Conservation (phyloP, 1,140 invertebrate species). For the Diachasmimorpha longicaudata region DNA sequence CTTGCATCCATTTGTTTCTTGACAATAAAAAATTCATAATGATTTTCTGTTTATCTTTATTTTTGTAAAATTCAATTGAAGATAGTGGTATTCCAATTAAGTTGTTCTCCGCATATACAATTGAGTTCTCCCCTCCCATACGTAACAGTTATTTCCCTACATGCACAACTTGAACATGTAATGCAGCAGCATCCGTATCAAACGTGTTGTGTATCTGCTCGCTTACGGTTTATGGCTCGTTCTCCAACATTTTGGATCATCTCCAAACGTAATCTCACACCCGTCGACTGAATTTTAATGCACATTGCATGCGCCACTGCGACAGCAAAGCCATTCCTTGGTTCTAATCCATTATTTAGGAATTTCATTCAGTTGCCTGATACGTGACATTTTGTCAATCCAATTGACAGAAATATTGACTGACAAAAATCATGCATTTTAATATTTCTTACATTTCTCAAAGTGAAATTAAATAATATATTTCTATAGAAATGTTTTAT, state of each 20-base stretch:
- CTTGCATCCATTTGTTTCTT: background rate
- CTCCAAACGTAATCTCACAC: slow-evolving; percentile 12
- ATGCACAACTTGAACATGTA: background rate
- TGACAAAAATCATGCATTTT: too few relatives aligned
- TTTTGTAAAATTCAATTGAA: background rate
- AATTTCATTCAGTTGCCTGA: background rate
- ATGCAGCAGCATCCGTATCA: background rate
- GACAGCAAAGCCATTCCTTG: background rate
- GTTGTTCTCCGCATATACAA: too few relatives aligned
- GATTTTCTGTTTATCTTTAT: too few relatives aligned
- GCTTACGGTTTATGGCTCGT: background rate
- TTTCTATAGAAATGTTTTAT: too few relatives aligned
- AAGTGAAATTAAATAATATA: too few relatives aligned
- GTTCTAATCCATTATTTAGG: background rate
- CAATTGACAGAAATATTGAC: too few relatives aligned
- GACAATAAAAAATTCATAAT: too few relatives aligned
- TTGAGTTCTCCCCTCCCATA: too few relatives aligned
- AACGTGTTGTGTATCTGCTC: background rate
- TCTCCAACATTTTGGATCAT: slow-evolving; percentile 13
- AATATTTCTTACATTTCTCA: too few relatives aligned
- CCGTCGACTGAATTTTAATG: slow-evolving; percentile 22
- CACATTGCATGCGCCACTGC: background rate
- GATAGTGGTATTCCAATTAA: background rate
- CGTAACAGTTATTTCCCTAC: background rate
- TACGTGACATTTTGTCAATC: too few relatives aligned